Conservation (phyloP, 2,888 invertebrate species). For the Callimorpha dominula region DNA sequence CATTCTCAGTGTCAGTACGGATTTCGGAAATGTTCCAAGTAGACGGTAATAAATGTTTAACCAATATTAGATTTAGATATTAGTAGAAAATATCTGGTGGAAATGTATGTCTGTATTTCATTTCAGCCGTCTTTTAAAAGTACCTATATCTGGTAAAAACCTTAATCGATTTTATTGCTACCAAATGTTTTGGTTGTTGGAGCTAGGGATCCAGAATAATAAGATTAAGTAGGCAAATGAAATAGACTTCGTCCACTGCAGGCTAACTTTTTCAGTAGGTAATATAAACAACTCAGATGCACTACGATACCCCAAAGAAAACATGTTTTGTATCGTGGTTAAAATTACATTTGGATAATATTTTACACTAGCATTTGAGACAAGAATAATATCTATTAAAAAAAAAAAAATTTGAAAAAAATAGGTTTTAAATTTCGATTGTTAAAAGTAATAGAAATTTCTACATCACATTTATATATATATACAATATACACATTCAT, state of each 20-base stretch:
- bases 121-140: neutral
- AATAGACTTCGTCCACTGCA: neutral
- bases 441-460: too few relatives aligned
- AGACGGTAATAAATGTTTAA: neutral
- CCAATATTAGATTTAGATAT: neutral
- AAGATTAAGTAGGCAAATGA: neutral
- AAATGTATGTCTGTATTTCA: neutral
- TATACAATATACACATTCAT: neutral
- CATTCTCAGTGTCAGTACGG: neutral
- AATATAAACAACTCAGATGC: neutral
- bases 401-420: neutral
- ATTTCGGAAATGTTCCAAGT: neutral
- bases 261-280: neutral
- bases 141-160: neutral
- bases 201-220: neutral
- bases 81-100: neutral
- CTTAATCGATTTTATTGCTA: neutral
- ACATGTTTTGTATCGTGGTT: neutral
- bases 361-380: neutral
- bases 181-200: neutral
- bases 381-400: neutral
- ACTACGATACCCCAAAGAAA: neutral
- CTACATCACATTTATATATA: neutral
- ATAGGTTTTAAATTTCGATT: too few relatives aligned
- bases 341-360: neutral